Conservation (phyloP, 1,140 invertebrate species). For the Idris sp. region DNA sequence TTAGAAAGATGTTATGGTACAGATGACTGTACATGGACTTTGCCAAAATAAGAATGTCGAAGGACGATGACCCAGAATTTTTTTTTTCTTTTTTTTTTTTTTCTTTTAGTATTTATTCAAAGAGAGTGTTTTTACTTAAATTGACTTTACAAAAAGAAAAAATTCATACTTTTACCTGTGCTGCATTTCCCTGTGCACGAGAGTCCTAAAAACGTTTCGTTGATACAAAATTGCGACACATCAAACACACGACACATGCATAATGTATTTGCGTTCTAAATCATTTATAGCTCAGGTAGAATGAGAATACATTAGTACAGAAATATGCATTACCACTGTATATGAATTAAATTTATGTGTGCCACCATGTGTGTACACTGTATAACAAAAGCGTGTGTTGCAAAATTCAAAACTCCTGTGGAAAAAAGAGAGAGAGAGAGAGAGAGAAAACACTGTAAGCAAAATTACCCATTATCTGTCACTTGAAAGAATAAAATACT, state of each 20-base stretch:
- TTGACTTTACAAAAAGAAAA: too few relatives aligned
- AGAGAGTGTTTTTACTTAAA: too few relatives aligned
- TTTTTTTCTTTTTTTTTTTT: too few relatives aligned
- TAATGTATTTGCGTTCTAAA: conserved; percentile 44
- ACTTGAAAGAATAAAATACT: too few relatives aligned
- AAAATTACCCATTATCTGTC: too few relatives aligned
- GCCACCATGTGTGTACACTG: conserved; percentile 5
- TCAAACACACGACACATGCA: conserved; percentile 41
- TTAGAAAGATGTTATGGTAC: conserved; percentile 48
- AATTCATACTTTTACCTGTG: too few relatives aligned
- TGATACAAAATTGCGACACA: conserved; percentile 34
- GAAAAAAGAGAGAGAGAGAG: too few relatives aligned
- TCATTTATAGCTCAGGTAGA: conserved; percentile 32
- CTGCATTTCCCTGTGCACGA: background rate
- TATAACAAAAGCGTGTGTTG: too few relatives aligned
- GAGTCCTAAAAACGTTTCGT: conserved; percentile 25
- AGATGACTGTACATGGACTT: conserved; percentile 54
- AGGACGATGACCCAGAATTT: conserved; percentile 52
- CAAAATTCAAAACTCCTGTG: too few relatives aligned
- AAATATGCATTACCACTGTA: conserved; percentile 24
- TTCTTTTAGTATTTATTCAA: too few relatives aligned
- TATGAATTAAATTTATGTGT: conserved; percentile 38
- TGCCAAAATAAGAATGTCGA: conserved; percentile 34
- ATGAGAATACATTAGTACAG: conserved; percentile 42
- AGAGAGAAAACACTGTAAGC: too few relatives aligned